Conservation (phyloP, 2,797 vertebrate genomes). For the Melopsittacus undulatus region DNA sequence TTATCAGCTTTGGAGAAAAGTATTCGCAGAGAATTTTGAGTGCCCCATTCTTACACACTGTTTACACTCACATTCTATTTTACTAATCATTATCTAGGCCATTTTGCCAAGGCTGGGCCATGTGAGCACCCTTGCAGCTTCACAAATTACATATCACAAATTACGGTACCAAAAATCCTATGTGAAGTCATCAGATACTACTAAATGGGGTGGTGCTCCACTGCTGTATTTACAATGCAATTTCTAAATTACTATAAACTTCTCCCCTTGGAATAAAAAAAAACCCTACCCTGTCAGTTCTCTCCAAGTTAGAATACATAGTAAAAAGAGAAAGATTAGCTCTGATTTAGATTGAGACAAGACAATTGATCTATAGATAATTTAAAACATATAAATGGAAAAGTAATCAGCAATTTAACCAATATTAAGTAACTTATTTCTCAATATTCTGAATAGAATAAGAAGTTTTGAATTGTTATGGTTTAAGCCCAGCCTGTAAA, state of each 20-base stretch:
- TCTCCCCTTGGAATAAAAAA: not conserved
- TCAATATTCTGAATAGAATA: not conserved
- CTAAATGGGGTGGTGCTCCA: not conserved
- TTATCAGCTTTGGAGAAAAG: not conserved
- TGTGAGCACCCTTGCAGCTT: not conserved
- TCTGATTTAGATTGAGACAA: not conserved
- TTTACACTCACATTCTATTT: not conserved
- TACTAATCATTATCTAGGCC: not conserved
- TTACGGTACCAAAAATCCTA: not conserved
- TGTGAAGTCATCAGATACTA: not conserved
- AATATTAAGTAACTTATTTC: not conserved
- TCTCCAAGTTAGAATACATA: not conserved
- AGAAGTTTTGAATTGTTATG: not conserved
- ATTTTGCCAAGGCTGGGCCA: not conserved
- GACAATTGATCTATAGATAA: not conserved
- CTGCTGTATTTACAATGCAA: not conserved
- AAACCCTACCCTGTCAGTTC: too few species aligned
- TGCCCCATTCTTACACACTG: not conserved
- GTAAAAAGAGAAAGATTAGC: not conserved
- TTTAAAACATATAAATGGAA: not conserved
- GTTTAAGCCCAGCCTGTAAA: too few species aligned
- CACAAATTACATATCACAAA: not conserved
- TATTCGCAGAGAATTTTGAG: not conserved
- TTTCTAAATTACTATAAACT: not conserved
- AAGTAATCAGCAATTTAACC: not conserved